These are phyloP conservation scores for Coilia nasus DNA, from an alignment of 2,797 vertebrate genomes.

Conservation along the genomic window DNA sequence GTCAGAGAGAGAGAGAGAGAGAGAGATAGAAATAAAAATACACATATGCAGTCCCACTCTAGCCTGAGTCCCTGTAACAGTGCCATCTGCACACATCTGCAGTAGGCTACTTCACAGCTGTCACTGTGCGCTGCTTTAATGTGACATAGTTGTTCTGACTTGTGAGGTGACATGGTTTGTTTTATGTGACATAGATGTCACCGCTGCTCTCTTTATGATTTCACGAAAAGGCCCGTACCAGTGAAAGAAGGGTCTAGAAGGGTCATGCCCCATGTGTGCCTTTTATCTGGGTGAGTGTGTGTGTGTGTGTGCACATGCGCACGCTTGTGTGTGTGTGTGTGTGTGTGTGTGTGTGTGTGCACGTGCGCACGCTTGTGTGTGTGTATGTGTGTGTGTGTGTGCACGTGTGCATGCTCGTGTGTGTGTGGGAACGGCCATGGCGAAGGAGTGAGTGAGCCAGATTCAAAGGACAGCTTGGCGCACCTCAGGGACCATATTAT, in stretches of 20 bases:
- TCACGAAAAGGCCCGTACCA: background rate
- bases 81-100: background rate
- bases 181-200: constrained; percentile 4
- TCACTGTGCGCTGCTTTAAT: background rate
- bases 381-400: background rate
- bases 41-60: background rate
- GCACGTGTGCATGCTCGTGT: too few species aligned
- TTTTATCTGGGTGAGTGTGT: background rate
- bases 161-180: background rate
- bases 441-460: constrained; percentile 33
- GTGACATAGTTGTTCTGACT: background rate
- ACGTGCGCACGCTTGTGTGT: background rate
- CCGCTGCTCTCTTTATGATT: background rate
- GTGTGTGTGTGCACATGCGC: constrained; percentile 2
- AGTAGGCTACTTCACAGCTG: background rate
- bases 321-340: background rate
- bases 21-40: background rate
- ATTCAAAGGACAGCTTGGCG: constrained; percentile 34
- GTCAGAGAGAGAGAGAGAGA: background rate
- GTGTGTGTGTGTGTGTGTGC: background rate
- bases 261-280: background rate
- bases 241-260: background rate
- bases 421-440: too few species aligned
- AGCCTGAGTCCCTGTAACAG: background rate
- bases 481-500: constrained; percentile 53